Evolutionary conservation across 2,888 invertebrate genomes (phyloP).

Genomic region (Dichetophora obliterata): DNA sequence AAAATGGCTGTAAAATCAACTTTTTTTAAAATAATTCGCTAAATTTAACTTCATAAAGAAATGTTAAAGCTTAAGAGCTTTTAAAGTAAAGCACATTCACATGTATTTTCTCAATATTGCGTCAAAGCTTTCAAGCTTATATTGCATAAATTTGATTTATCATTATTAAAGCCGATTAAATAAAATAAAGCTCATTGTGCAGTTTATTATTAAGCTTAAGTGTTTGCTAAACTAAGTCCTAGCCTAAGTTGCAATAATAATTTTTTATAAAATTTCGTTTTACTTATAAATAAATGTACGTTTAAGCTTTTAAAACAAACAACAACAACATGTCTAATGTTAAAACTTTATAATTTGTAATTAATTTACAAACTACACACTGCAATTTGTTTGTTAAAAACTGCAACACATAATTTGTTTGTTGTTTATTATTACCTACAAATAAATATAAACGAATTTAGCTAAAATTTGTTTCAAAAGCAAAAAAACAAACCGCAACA

Average conservation of each 20-base stretch:
- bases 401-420: neutral
- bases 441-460: neutral
- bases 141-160: neutral
- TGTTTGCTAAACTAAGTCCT: neutral
- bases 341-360: neutral
- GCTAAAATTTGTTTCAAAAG: no score
- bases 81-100: no score
- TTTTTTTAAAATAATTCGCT: no score
- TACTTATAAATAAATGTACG: neutral
- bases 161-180: neutral
- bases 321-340: neutral
- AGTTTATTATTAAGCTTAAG: neutral
- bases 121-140: neutral
- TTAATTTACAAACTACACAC: no score
- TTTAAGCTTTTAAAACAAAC: neutral
- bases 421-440: neutral
- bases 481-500: no score
- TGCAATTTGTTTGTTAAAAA: no score
- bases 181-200: no score
- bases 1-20: no score
- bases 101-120: neutral
- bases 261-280: constrained; percentile 17
- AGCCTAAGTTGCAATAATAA: constrained; percentile 28
- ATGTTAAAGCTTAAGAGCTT: no score
- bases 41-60: no score